phyloP scores from a whole-genome alignment of 1,140 invertebrate genomes.

The Drosophila orena region DNA sequence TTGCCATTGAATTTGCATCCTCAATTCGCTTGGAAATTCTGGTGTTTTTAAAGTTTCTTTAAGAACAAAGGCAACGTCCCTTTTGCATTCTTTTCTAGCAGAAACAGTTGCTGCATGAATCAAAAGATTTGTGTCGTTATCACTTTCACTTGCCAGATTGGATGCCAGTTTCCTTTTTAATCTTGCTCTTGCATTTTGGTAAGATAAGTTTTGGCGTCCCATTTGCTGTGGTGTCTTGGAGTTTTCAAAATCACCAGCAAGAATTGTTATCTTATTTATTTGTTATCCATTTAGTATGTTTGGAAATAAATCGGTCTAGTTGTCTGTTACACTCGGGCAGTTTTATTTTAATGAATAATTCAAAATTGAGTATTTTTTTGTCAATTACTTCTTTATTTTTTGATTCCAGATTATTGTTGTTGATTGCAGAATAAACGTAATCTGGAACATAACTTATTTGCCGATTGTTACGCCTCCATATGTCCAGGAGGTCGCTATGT shows the following conservation, averaged over 20 bases:
- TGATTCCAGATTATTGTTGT: too few relatives aligned
- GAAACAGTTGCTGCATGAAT: neutral
- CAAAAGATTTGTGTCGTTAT: conserved; percentile 6
- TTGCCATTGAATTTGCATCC: too few relatives aligned
- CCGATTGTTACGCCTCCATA: too few relatives aligned
- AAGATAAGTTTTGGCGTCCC: conserved; percentile 3
- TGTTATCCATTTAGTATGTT: conserved; percentile 36
- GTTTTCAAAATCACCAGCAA: conserved; percentile 15
- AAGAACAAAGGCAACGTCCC: too few relatives aligned
- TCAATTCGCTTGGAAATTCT: neutral
- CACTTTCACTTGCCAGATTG: neutral
- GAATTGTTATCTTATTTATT: conserved; percentile 32
- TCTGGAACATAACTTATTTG: too few relatives aligned
- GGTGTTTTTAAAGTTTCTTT: neutral
- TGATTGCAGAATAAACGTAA: too few relatives aligned
- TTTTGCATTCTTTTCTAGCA: neutral
- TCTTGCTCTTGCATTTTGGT: neutral
- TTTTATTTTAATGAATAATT: too few relatives aligned
- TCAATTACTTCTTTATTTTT: too few relatives aligned
- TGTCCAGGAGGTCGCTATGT: too few relatives aligned
- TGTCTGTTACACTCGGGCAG: too few relatives aligned
- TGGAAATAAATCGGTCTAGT: neutral
- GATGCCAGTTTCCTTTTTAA: conserved; percentile 3
- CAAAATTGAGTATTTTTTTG: too few relatives aligned
- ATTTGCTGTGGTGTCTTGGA: conserved; percentile 28